Conservation (phyloP, 2,888 invertebrate genomes). For the Cenopis cana region DNA sequence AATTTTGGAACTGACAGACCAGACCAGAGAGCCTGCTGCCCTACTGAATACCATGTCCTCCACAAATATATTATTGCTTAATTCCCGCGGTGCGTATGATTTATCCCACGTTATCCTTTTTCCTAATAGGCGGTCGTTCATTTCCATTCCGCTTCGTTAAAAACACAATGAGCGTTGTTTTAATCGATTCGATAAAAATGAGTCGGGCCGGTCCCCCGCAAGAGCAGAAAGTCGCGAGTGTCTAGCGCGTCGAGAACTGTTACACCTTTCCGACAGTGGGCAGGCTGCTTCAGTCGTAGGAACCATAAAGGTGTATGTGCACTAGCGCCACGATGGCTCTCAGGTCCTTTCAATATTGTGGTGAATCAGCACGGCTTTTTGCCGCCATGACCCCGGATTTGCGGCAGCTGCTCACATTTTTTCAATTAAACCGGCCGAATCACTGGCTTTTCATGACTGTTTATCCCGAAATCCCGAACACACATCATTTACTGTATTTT, state of each 20-base stretch:
- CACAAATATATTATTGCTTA: conserved; percentile 21
- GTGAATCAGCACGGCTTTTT: conserved; percentile 30
- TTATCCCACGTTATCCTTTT: conserved; percentile 36
- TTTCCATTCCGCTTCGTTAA: conserved; percentile 42
- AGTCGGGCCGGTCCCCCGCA: not conserved
- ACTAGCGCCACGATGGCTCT: not conserved
- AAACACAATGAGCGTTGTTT: conserved; percentile 40
- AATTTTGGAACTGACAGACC: no score
- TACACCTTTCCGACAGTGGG: not conserved
- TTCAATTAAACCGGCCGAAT: conserved; percentile 26
- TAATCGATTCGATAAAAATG: conserved; percentile 43
- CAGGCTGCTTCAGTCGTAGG: not conserved
- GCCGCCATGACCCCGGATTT: conserved; percentile 24
- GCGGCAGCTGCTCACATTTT: conserved; percentile 37
- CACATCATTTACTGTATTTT: conserved; percentile 14
- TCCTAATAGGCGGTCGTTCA: conserved; percentile 36
- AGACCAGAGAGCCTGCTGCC: not conserved
- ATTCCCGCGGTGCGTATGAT: conserved; percentile 25
- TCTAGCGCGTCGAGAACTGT: no score
- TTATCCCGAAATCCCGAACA: conserved; percentile 4
- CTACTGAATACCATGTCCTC: conserved; percentile 1
- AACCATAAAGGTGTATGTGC: not conserved
- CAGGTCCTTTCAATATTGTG: not conserved
- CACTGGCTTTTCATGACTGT: conserved; percentile 5
- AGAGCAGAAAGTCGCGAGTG: not conserved